These are phyloP conservation scores for Diglossa cyanea DNA, from an alignment of 2,797 vertebrate genomes.

Conservation along the genomic window DNA sequence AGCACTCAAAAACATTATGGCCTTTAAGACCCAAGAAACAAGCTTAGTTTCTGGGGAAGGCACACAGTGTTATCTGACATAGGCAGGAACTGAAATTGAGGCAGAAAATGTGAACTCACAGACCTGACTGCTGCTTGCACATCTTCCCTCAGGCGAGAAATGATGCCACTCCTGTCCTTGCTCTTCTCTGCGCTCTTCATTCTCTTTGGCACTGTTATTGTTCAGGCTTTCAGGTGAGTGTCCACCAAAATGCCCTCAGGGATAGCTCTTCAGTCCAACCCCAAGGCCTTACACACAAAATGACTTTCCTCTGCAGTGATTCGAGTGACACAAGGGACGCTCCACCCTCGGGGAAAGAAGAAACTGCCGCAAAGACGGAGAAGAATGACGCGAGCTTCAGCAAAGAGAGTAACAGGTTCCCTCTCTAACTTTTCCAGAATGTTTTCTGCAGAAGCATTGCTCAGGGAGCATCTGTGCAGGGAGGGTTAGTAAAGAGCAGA, in stretches of 20 bases:
- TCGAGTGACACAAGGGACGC: constrained; percentile 86
- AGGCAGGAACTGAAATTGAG: not conserved
- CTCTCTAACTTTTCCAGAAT: not conserved
- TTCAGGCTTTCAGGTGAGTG: constrained; percentile 93
- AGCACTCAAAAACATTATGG: not conserved
- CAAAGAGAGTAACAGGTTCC: constrained; percentile 78
- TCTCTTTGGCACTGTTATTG: constrained; percentile 93
- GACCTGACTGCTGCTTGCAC: not conserved
- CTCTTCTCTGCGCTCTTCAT: constrained; percentile 97
- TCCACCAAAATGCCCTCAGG: not conserved
- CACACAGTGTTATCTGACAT: not conserved
- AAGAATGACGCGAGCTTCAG: constrained; percentile 76
- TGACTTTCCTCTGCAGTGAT: constrained; percentile 77
- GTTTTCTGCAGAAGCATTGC: not conserved
- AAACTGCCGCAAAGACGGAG: constrained; percentile 69
- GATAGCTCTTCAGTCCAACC: not conserved
- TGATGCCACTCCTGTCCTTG: constrained; percentile 96
- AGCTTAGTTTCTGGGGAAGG: not conserved
- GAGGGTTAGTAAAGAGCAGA: not conserved
- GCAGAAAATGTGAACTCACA: rapidly evolving
- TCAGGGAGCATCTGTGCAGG: rapidly evolving
- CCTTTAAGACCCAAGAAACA: not conserved
- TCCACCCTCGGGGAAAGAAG: constrained; percentile 83
- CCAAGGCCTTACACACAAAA: not conserved
- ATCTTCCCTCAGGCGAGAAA: constrained; percentile 86